Conservation (phyloP, 92 coral and sea anemone species). For the Paragorgia papillata region DNA sequence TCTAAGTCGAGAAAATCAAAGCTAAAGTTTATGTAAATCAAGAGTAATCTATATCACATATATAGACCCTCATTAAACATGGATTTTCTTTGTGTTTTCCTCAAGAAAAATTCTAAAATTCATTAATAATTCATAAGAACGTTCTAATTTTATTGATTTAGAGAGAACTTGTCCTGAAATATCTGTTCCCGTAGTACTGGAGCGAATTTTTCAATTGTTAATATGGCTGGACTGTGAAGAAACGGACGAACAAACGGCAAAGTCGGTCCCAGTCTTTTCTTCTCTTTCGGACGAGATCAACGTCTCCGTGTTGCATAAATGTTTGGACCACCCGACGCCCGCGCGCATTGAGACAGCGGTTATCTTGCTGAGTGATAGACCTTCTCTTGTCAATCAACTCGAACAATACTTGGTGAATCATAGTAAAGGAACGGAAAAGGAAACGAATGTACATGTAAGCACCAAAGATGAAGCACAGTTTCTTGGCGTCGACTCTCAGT, state of each 20-base stretch:
- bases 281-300: neutral
- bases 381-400: conserved; percentile 63
- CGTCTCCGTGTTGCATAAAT: conserved; percentile 48
- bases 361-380: conserved; percentile 49
- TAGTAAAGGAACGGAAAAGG: neutral
- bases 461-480: neutral
- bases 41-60: too few species aligned
- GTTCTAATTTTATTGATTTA: too few species aligned
- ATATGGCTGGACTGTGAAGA: neutral
- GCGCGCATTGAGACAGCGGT: conserved; percentile 71
- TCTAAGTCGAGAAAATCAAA: too few species aligned
- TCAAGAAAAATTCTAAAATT: too few species aligned
- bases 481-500: neutral
- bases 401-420: conserved; percentile 60
- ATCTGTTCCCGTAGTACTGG: neutral
- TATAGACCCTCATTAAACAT: too few species aligned
- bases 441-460: neutral
- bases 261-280: neutral
- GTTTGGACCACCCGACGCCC: conserved; percentile 64
- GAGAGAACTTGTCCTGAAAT: neutral
- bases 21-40: too few species aligned
- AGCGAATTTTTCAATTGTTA: neutral
- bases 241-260: conserved; percentile 1
- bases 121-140: too few species aligned
- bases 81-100: too few species aligned